Percentiles rank a stretch among this genome's conserved stretches.
phyloP scores from a whole-genome alignment of 2,113 vertebrate genomes.

The Notothenia rossii region DNA sequence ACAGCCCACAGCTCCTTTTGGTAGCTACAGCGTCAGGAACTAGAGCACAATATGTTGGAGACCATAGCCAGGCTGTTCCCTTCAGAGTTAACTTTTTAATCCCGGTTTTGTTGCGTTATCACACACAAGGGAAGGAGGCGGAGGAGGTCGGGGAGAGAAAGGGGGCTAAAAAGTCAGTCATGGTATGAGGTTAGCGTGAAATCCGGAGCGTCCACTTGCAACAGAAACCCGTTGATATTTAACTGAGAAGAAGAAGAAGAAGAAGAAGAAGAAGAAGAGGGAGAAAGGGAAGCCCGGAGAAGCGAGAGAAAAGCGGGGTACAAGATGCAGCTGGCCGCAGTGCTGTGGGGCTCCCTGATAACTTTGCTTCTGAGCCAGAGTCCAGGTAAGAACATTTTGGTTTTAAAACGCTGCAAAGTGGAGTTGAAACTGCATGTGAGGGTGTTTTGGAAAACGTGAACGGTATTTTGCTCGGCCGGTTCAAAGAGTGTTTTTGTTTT shows the following conservation, averaged over 20 bases:
- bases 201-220: slow-evolving; percentile 51
- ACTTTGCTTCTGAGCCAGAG: slow-evolving; percentile 74
- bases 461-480: not conserved
- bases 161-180: slow-evolving; percentile 60
- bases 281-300: slow-evolving; percentile 58
- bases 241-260: slow-evolving; percentile 17
- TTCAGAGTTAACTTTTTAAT: slow-evolving; percentile 76
- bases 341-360: slow-evolving; percentile 76
- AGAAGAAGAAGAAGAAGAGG: not conserved
- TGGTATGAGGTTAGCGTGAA: slow-evolving; percentile 61
- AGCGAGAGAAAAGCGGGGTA: slow-evolving; percentile 60
- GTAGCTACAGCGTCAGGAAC: slow-evolving; percentile 50
- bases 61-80: not conserved
- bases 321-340: slow-evolving; percentile 78
- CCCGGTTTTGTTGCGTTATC: slow-evolving; percentile 65
- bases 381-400: slow-evolving; percentile 77
- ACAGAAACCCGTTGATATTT: slow-evolving; percentile 37
- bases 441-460: slow-evolving; percentile 17
- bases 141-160: slow-evolving; percentile 45
- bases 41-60: slow-evolving; percentile 80
- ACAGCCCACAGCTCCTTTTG: slow-evolving; percentile 78
- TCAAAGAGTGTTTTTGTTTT: not conserved
- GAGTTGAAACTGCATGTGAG: slow-evolving; percentile 14
- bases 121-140: slow-evolving; percentile 47
- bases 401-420: not conserved